A percentile compares a stretch with the other conserved stretches of the same genome.
Conservation (phyloP, 2,888 invertebrate species). For the Ommatoiulus sabulosus region DNA sequence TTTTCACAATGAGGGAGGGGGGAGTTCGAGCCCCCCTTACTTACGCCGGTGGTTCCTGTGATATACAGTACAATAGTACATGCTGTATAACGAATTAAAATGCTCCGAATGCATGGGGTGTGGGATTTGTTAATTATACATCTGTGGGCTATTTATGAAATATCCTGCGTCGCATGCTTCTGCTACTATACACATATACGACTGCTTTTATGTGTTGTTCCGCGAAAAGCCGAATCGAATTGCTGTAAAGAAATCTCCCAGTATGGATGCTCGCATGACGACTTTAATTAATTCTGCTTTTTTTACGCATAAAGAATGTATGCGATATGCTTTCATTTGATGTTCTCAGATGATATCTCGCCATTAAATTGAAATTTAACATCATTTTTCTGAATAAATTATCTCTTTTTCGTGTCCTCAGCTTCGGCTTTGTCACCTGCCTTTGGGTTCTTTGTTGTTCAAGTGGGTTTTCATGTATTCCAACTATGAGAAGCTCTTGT, state of each 20-base stretch:
- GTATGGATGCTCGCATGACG: neutral
- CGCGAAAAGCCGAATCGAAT: slow-evolving; percentile 7
- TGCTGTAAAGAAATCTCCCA: neutral
- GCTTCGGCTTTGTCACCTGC: slow-evolving; percentile 1
- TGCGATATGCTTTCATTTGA: neutral
- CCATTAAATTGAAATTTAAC: neutral
- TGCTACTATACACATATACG: neutral
- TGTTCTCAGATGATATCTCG: neutral
- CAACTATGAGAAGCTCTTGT: slow-evolving; percentile 29
- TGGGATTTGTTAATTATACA: neutral
- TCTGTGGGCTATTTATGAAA: slow-evolving; percentile 15
- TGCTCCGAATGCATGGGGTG: neutral
- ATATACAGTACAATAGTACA: no score
- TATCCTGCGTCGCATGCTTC: neutral
- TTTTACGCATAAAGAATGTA: neutral
- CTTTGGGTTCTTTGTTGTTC: slow-evolving; percentile 9
- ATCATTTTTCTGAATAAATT: neutral
- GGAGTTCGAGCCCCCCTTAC: no score
- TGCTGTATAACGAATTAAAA: neutral
- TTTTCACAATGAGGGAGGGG: no score
- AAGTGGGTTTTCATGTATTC: slow-evolving; percentile 35
- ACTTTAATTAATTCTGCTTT: slow-evolving; percentile 6
- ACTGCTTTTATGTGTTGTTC: neutral
- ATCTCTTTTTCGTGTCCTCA: neutral
- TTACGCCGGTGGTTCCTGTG: no score